Conservation (phyloP, 2,888 invertebrate genomes). For the Stictocephala bisonia region DNA sequence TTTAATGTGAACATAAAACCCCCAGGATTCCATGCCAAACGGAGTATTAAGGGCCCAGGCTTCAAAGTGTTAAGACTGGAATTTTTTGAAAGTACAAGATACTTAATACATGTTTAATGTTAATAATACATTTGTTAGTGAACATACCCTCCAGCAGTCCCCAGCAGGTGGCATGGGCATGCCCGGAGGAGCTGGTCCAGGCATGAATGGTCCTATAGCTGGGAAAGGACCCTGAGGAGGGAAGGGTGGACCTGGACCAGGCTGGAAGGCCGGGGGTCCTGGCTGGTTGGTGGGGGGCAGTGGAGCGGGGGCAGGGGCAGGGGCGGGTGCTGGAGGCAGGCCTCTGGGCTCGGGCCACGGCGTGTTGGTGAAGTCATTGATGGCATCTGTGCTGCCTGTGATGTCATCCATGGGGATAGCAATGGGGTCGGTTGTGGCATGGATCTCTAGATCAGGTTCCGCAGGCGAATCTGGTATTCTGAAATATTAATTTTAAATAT, state of each 20-base stretch:
- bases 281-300: constrained; percentile 58
- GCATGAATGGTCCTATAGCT: constrained; percentile 52
- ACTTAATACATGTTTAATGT: too few species aligned
- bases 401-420: constrained; percentile 91
- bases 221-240: constrained; percentile 44
- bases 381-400: constrained; percentile 82
- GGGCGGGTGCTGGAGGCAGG: constrained; percentile 52
- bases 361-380: constrained; percentile 80
- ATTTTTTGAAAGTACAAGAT: too few species aligned
- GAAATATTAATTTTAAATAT: constrained; percentile 26
- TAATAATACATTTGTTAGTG: too few species aligned
- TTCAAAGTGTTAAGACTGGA: too few species aligned
- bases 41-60: too few species aligned
- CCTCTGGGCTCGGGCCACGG: constrained; percentile 87
- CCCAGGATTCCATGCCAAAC: too few species aligned
- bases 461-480: constrained; percentile 86
- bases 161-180: constrained; percentile 61
- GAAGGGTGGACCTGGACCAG: constrained; percentile 51
- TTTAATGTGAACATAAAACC: too few species aligned
- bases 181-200: constrained; percentile 58
- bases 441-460: constrained; percentile 88
- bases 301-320: constrained; percentile 60
- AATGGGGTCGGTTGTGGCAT: constrained; percentile 79
- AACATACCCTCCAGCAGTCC: constrained; percentile 59
- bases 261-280: constrained; percentile 51